Percentiles rank a stretch among this genome's conserved stretches.
Evolutionary conservation across 2,797 vertebrate species (phyloP).

Genomic region (Xenentodon cancila): DNA sequence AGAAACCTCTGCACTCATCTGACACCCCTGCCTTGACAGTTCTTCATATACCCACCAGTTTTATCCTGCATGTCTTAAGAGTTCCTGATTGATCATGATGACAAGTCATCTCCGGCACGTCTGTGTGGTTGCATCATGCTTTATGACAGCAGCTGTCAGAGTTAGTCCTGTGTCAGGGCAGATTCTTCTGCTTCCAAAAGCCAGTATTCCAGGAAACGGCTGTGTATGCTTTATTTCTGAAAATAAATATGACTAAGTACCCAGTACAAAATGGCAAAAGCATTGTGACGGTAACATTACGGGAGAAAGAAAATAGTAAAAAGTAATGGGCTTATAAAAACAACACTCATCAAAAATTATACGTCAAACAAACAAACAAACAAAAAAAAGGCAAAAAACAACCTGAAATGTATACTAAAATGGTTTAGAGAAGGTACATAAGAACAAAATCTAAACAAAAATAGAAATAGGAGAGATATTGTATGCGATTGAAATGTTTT

Average conservation of each 20-base stretch:
- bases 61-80: slow-evolving; percentile 31
- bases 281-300: slow-evolving; percentile 39
- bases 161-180: slow-evolving; percentile 48
- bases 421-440: slow-evolving; percentile 19
- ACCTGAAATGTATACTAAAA: slow-evolving; percentile 19
- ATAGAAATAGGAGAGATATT: slow-evolving; percentile 19
- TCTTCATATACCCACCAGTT: slow-evolving; percentile 43
- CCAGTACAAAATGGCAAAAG: slow-evolving; percentile 24
- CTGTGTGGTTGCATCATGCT: slow-evolving; percentile 50
- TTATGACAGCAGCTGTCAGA: slow-evolving; percentile 58
- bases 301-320: slow-evolving; percentile 50
- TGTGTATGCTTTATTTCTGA: slow-evolving; percentile 43
- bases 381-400: slow-evolving; percentile 48
- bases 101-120: slow-evolving; percentile 48
- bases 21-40: slow-evolving; percentile 40
- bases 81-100: slow-evolving; percentile 58
- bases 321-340: slow-evolving; percentile 52
- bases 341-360: slow-evolving; percentile 44
- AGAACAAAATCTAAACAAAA: slow-evolving; percentile 31
- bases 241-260: slow-evolving; percentile 55
- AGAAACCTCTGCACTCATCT: slow-evolving; percentile 37
- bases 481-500: slow-evolving; percentile 8
- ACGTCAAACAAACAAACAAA: slow-evolving; percentile 41
- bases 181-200: slow-evolving; percentile 48
- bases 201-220: slow-evolving; percentile 45